Evolutionary conservation across 2,113 vertebrate species (phyloP).

Genomic region (Cygnus atratus): DNA sequence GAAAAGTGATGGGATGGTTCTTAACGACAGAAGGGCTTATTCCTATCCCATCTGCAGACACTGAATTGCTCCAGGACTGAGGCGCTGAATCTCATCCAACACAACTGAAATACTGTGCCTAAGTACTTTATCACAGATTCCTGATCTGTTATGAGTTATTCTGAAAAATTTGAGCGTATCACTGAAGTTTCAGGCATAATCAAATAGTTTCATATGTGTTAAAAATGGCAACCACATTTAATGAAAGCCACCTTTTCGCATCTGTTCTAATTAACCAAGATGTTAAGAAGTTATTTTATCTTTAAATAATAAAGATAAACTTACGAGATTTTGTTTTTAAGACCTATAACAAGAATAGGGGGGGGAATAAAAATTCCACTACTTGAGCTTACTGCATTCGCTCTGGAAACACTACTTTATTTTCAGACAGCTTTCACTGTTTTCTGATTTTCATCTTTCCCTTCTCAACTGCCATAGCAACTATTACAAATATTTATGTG

Average conservation of each 20-base stretch:
- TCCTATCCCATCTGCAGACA: not conserved
- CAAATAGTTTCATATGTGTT: not conserved
- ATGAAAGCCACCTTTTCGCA: not conserved
- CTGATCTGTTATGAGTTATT: not conserved
- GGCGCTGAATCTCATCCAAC: not conserved
- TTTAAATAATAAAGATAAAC: not conserved
- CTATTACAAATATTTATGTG: conserved; percentile 83
- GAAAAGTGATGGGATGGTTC: not conserved
- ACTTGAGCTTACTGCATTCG: conserved; percentile 26
- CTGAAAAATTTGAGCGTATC: not conserved
- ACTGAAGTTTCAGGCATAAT: not conserved
- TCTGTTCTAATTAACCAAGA: not conserved
- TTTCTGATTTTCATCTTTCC: conserved; percentile 72
- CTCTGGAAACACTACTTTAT: conserved; percentile 77
- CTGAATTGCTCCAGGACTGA: not conserved
- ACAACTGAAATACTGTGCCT: not conserved
- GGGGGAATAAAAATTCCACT: conserved; percentile 5
- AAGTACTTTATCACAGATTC: not conserved
- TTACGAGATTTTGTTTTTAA: not conserved
- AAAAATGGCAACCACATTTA: not conserved
- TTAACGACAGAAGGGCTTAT: not conserved
- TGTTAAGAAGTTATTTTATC: not conserved
- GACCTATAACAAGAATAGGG: not conserved
- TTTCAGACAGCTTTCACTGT: conserved; percentile 73
- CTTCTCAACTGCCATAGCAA: conserved; percentile 82